Evolutionary conservation across 2,797 vertebrate genomes (phyloP).

Genomic region (Percopsis omiscomaycus): DNA sequence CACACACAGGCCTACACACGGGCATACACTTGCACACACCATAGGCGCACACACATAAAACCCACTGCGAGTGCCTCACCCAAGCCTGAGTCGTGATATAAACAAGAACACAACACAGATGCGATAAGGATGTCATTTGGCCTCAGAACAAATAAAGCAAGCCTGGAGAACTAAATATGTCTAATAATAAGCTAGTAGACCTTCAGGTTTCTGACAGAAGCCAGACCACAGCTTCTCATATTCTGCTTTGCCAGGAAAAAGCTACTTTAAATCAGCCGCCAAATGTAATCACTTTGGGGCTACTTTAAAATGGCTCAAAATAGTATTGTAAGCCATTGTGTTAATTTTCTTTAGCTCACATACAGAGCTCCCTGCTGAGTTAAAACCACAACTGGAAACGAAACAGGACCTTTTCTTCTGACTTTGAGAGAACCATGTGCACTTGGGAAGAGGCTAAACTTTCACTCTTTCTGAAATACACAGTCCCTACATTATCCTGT

Average conservation of each 20-base stretch:
- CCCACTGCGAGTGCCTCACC: constrained; percentile 61
- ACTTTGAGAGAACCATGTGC: constrained; percentile 21
- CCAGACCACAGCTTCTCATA: constrained; percentile 51
- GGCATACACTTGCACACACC: constrained; percentile 12
- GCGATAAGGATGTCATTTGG: constrained; percentile 74
- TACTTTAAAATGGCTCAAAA: constrained; percentile 46
- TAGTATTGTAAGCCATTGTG: constrained; percentile 33
- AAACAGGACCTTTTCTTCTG: constrained; percentile 22
- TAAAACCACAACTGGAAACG: constrained; percentile 27
- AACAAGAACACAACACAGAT: constrained; percentile 71
- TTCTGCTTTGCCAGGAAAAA: constrained; percentile 43
- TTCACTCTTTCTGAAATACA: constrained; percentile 4
- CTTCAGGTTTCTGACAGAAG: constrained; percentile 64
- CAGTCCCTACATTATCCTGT: constrained; percentile 1
- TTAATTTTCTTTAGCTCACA: constrained; percentile 43
- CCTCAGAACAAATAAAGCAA: constrained; percentile 65
- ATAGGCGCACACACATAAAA: constrained; percentile 38
- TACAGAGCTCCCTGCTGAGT: constrained; percentile 13
- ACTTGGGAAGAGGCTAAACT: constrained; percentile 3
- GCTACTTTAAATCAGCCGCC: constrained; percentile 37
- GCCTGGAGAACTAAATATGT: constrained; percentile 59
- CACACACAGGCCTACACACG: background rate
- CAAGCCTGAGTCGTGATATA: constrained; percentile 69
- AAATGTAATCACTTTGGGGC: constrained; percentile 39
- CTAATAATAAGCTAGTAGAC: constrained; percentile 64